Evolutionary conservation across 2,888 invertebrate species (phyloP).

Genomic region (Ectemnius continuus): DNA sequence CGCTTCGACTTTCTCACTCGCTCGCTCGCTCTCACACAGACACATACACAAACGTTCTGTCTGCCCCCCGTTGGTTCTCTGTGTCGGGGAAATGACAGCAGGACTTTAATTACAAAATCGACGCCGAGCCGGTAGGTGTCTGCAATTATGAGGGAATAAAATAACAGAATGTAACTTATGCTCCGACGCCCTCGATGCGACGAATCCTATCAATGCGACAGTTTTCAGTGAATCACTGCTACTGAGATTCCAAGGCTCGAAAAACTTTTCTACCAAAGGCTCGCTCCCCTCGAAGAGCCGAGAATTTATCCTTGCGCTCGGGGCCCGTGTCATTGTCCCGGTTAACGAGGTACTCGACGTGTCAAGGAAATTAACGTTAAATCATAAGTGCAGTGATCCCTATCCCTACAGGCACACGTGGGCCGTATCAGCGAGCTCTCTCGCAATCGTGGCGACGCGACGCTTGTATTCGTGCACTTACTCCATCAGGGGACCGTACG

Average conservation of each 20-base stretch:
- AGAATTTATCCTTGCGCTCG: not conserved
- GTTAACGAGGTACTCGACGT: constrained; percentile 11
- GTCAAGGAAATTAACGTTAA: constrained; percentile 28
- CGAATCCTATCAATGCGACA: too few relatives aligned
- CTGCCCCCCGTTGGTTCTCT: not conserved
- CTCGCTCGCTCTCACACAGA: not conserved
- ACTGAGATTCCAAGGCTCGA: too few relatives aligned
- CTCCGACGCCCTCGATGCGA: too few relatives aligned
- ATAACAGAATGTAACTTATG: constrained; percentile 11
- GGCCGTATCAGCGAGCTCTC: constrained; percentile 11
- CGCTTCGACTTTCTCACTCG: too few relatives aligned
- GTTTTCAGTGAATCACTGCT: too few relatives aligned
- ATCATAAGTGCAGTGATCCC: constrained; percentile 27
- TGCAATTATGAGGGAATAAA: constrained; percentile 46
- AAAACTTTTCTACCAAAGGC: too few relatives aligned
- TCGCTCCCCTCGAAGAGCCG: too few relatives aligned
- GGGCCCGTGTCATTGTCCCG: constrained; percentile 18
- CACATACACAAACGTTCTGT: not conserved
- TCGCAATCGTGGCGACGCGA: not conserved
- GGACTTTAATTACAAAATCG: constrained; percentile 48
- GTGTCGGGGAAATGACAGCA: constrained; percentile 48
- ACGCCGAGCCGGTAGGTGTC: constrained; percentile 18
- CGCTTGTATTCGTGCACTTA: constrained; percentile 17
- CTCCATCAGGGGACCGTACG: constrained; percentile 55
- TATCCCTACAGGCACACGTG: constrained; percentile 10